Conservation (phyloP, 2,113 vertebrate genomes). For the Apodemus speciosus region DNA sequence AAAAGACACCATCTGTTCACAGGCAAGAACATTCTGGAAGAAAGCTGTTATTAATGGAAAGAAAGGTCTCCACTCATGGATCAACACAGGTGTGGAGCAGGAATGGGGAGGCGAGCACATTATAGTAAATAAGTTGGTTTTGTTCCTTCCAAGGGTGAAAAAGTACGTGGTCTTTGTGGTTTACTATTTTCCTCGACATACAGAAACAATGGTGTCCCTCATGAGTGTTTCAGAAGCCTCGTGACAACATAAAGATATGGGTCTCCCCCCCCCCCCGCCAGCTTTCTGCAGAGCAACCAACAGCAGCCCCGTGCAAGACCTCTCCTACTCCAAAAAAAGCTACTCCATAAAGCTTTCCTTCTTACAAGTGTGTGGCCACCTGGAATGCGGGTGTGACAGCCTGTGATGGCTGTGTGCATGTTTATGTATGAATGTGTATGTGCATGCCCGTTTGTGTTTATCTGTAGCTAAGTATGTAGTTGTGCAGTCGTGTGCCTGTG, state of each 20-base stretch:
- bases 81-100: not conserved
- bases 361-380: not conserved
- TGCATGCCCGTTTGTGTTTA: not conserved
- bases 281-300: rapidly evolving
- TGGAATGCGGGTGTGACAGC: not conserved
- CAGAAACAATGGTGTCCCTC: not conserved
- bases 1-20: not conserved
- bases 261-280: too few species aligned
- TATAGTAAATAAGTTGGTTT: not conserved
- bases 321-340: too few species aligned
- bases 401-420: not conserved
- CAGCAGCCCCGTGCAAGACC: too few species aligned
- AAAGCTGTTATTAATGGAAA: not conserved
- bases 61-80: not conserved
- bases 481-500: not conserved
- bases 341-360: not conserved
- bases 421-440: not conserved
- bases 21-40: not conserved
- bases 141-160: not conserved
- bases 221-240: not conserved
- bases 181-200: not conserved
- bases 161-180: not conserved
- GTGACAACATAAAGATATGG: too few species aligned
- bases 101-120: not conserved
- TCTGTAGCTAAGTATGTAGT: not conserved